Evolutionary conservation across 2,888 invertebrate species (phyloP), one percentile per base, ranked within the genome.

Genomic region (Glaucopsyche alexis): DNA sequence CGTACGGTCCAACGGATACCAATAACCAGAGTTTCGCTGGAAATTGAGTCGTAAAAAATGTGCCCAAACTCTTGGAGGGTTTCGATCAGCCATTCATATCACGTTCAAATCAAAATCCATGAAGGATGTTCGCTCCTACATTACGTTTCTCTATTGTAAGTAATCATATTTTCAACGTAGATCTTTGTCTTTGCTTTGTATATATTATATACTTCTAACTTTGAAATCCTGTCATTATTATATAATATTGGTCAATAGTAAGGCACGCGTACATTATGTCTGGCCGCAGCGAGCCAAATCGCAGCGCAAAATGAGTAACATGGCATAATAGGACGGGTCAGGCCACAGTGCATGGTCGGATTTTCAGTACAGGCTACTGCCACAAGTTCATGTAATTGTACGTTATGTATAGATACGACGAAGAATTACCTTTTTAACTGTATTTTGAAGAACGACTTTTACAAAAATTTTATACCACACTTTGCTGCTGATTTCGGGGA

Each of bases 1-100:
- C 60, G 60, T 38, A 14, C 60, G 38, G 60, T 60, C 60, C 60
- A 13, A 29, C 60, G 47, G 47, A 47, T 13, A 13, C 60, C 60
- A 60, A 60, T 60, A 38, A 38, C 60, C 69, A 11, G 13, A 69
- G 7, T 19, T 49, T 47, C 29, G 47, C 13, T 69, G 69, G 47
- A 69, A 69, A 69, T 69, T 69, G 69, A 47, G 69, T 69, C 45
- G 69, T 69, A 69, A 69, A 69, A 69, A 69, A 69, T 69, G 49
- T 69, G 69, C 49, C 69, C 69, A 49, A 49, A 29, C 11, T 29
- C 69, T 47, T 14, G 47, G 4, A 11, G 19, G 60, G 60, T 14
- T 38, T 60, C 60, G 67, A 67, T 67, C 13, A 49, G 13, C 69
- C 29, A 49, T 69, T 69, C 69, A 47, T 14, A 16, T 49, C 69